Evolutionary conservation across 30 jellyfish, hydroid and myxozoan species (phyloP), one percentile per base, ranked within the genome.

Genomic region (Clytia hemisphaerica): DNA sequence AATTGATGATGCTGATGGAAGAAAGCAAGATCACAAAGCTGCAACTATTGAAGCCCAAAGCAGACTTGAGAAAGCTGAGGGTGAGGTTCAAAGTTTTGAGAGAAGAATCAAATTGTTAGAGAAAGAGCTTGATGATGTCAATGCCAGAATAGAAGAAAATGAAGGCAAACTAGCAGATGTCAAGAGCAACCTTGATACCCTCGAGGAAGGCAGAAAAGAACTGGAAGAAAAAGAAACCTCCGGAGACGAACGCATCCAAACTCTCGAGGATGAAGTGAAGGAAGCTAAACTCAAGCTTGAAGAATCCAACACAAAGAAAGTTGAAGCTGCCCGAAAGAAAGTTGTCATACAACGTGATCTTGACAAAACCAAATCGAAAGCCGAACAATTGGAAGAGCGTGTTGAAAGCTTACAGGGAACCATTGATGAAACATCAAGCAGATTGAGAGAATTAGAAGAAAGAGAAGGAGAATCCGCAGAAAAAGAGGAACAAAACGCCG

Each of bases 1-100:
- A 50, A 79, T 82, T 45, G 97, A 88, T 61, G 94, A 79, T 60
- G 97, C 97, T 55, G 94, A 79, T 50, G 79, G 33, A 61, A 58
- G 97, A 35, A 61, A 81, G 40, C 88, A 59, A 37, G 72, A 73
- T 16, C 94, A 94, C 57, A 88, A 88, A 44, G 87, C 80, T 26
- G 72, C 63, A 27, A 32, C 67, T 42, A 73, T 84, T 6, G 97
- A 88, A 80, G 97, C 97, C 71, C 83, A 64, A 21, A 46, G 92
- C 3, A 78, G 94, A 69, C 63, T 85, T 29, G 96, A 85, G 72
- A 85, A 85, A 58, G 92, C 93, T 35, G 93, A 65, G 51, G 93
- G 86, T 14, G 96, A 85, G 58, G 45, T 49, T 6, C 85, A 62
- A 25, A 85, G 94, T 31, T 79, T 37, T 60, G 31, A 53, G 58